A percentile compares a stretch with the other conserved stretches of the same genome.
phyloP scores from a whole-genome alignment of 1,140 invertebrate genomes.

The Rhopalosiphum maidis region DNA sequence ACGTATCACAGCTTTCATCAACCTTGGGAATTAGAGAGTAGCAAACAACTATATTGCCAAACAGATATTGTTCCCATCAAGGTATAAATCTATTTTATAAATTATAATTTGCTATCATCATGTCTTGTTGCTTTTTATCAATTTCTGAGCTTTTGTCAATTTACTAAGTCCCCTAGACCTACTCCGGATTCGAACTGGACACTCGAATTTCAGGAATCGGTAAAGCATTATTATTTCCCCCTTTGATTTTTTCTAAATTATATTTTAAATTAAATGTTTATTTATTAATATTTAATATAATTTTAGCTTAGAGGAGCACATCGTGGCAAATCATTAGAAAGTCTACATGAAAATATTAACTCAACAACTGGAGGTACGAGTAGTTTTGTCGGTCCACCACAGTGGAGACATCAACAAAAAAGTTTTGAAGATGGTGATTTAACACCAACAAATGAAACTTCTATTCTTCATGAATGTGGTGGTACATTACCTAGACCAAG shows the following conservation, averaged over 20 bases:
- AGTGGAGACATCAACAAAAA: constrained; percentile 69
- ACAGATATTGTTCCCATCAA: constrained; percentile 74
- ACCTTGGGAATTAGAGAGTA: constrained; percentile 67
- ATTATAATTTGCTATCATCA: constrained; percentile 37
- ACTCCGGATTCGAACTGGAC: constrained; percentile 56
- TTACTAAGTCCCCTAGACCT: constrained; percentile 55
- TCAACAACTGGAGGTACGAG: constrained; percentile 59
- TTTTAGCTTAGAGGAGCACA: constrained; percentile 61
- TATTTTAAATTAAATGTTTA: constrained; percentile 5
- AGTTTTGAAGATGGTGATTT: constrained; percentile 88
- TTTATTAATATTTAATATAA: neutral
- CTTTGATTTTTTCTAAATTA: neutral
- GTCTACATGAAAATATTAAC: constrained; percentile 70
- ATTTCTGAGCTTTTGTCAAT: constrained; percentile 55
- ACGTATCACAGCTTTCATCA: constrained; percentile 68
- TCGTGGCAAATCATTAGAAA: constrained; percentile 81
- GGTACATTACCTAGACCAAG: constrained; percentile 85
- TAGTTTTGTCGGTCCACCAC: constrained; percentile 60
- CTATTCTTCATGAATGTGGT: constrained; percentile 72
- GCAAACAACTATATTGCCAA: constrained; percentile 63
- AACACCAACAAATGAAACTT: constrained; percentile 82
- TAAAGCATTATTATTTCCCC: constrained; percentile 42
- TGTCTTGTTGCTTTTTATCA: constrained; percentile 56
- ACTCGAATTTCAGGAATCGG: constrained; percentile 57
- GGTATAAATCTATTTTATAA: constrained; percentile 65